Base-by-base conservation (phyloP, 1,140 invertebrate genomes). In the Chironomus striatipennis region DNA sequence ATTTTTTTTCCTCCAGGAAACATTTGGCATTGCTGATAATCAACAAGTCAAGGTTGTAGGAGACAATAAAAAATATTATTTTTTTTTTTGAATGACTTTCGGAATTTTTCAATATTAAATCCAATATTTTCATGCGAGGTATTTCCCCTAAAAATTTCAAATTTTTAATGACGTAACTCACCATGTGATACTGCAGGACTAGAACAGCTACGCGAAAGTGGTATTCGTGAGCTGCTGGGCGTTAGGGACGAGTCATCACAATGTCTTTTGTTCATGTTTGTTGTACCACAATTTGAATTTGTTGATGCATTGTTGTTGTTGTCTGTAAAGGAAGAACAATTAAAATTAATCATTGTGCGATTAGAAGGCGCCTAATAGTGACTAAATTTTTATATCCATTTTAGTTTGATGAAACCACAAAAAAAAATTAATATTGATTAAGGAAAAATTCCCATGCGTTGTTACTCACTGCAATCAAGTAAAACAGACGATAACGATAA, bases 201-300 rank as follows among this genome's bases (percentile, higher is more conserved):
- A 76, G 81, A 82, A 77, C 81, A 82, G 77, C 81, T 82, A 77
- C 81, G 79, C 76, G 78, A 79, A 75, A 82, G 76, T 74, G 79
- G 79, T 75, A 78, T 77, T 73, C 79, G 76, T 76, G 79, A 77
- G 75, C 73, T 78, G 65, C 47, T 74, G 47, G 65, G 65, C 18
- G 65, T 20, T 18, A 70, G 10, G 7, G 65, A 70, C 65, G 65
- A 70, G 18, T 70, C 65, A 70, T 70, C 65, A 70, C 65, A 70
- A 20, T 70, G 65, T 70, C 65, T 70, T 70, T 70, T 70, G 18
- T 20, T 70, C 65, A 70, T 70, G 10, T 17, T 70, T 9, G 17
- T 70, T 70, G 65, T 70, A 18, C 65, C 65, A 17, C 65, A 70
- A 70, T 70, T 70, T 21, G 65, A 21, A 18, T 18, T 20, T 70